phyloP scores from a whole-genome alignment of 2,888 invertebrate species.

The Punctoribates punctum region DNA sequence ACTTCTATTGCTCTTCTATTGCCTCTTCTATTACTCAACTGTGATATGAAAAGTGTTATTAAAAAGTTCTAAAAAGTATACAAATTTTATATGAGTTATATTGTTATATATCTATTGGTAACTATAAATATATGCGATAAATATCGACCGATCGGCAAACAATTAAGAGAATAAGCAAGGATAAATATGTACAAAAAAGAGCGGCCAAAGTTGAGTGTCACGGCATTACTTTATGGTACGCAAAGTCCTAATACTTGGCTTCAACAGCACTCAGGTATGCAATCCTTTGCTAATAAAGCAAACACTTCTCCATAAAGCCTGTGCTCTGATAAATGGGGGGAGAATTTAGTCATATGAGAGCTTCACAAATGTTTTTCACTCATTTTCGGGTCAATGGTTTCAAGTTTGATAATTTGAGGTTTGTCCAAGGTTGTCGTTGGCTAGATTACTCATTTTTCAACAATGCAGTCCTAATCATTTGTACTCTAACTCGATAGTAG shows the following conservation, averaged over 20 bases:
- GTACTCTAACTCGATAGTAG: no score
- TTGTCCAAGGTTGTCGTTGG: no score
- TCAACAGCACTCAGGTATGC: constrained; percentile 35
- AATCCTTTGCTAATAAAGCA: background rate
- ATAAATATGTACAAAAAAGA: constrained; percentile 66
- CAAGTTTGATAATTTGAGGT: no score
- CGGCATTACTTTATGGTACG: constrained; percentile 57
- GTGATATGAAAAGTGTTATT: constrained; percentile 8
- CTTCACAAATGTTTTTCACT: no score
- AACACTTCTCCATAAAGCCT: no score
- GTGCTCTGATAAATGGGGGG: no score
- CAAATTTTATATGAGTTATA: background rate
- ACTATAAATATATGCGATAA: background rate
- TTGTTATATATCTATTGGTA: background rate
- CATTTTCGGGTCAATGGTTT: no score
- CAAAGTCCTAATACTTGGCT: constrained; percentile 34
- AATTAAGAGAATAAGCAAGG: background rate
- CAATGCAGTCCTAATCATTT: no score
- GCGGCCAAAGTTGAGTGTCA: constrained; percentile 79
- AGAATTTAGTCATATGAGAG: no score
- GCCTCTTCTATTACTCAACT: background rate
- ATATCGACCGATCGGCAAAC: background rate
- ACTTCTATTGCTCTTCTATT: no score
- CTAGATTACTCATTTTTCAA: no score
- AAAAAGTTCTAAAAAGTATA: background rate